These are phyloP conservation scores for Saturnia pavonia DNA, from an alignment of 2,888 invertebrate species.

Conservation along the genomic window DNA sequence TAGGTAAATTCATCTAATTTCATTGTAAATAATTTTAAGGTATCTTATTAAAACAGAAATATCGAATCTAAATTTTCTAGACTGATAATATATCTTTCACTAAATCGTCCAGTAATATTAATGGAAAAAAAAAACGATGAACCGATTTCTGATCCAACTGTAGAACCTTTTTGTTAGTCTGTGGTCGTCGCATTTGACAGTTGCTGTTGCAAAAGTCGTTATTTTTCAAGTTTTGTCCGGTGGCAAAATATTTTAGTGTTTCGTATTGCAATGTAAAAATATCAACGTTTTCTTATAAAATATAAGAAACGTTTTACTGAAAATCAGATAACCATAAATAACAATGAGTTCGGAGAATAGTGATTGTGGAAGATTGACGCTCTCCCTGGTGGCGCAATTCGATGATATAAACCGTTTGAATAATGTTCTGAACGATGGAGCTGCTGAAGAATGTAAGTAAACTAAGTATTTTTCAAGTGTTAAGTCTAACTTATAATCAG, in stretches of 20 bases:
- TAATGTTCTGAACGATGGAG: conserved; percentile 84
- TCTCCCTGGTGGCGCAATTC: conserved; percentile 86
- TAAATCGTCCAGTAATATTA: no score
- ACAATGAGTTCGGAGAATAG: conserved; percentile 74
- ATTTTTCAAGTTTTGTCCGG: conserved; percentile 36
- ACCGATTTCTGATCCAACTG: no score
- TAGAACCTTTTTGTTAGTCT: neutral
- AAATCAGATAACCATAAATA: conserved; percentile 15
- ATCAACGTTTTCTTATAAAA: neutral
- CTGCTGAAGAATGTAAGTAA: conserved; percentile 86
- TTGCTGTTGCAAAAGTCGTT: conserved; percentile 38
- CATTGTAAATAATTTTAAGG: no score
- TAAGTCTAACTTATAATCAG: neutral
- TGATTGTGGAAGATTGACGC: conserved; percentile 62
- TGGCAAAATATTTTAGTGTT: conserved; percentile 17
- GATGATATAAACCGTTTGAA: conserved; percentile 87
- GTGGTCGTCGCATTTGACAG: conserved; percentile 16
- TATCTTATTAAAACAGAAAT: no score
- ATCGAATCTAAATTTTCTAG: no score
- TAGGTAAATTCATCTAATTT: no score
- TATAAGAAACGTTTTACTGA: neutral
- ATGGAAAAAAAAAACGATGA: no score
- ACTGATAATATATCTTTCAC: no score
- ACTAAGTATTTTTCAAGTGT: neutral
- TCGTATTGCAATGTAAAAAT: conserved; percentile 28